Percentiles rank a stretch among this genome's conserved stretches.
Evolutionary conservation across 2,888 invertebrate species (phyloP).

Genomic region (Melinaea menophilus): DNA sequence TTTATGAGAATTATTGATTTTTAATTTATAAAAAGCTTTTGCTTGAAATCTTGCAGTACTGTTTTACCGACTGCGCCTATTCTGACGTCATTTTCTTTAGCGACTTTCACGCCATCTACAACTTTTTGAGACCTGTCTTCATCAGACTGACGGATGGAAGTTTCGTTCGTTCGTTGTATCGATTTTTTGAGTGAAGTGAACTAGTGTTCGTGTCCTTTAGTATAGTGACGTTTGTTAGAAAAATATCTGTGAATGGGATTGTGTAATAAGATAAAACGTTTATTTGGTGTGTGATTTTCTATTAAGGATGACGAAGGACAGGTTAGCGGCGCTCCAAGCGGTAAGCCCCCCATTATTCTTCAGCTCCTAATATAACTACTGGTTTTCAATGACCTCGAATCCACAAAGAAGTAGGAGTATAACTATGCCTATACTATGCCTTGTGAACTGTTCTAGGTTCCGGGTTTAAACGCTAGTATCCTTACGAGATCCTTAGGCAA

Average conservation of each 20-base stretch:
- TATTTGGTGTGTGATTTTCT: conserved; percentile 82
- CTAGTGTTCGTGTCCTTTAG: conserved; percentile 84
- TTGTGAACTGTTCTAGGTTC: conserved; percentile 9
- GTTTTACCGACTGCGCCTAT: conserved; percentile 49
- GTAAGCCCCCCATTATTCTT: conserved; percentile 78
- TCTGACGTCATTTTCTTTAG: conserved; percentile 56
- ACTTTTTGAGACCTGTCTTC: conserved; percentile 46
- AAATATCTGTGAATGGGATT: conserved; percentile 88
- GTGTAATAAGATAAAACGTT: conserved; percentile 82
- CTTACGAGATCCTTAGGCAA: conserved; percentile 14
- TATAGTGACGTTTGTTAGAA: conserved; percentile 85
- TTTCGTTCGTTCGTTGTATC: conserved; percentile 83
- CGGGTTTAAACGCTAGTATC: conserved; percentile 7
- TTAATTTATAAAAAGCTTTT: conserved; percentile 8
- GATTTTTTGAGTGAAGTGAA: conserved; percentile 86
- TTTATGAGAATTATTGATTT: neutral
- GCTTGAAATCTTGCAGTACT: conserved; percentile 34
- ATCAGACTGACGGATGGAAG: conserved; percentile 77
- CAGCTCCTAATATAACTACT: conserved; percentile 58
- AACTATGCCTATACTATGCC: conserved; percentile 38
- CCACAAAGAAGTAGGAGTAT: conserved; percentile 54
- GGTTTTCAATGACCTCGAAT: conserved; percentile 70
- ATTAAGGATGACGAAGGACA: conserved; percentile 95
- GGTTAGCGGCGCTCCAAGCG: conserved; percentile 97
- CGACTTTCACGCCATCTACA: conserved; percentile 59